These are phyloP conservation scores for Zosterops japonicus DNA, from an alignment of 2,113 vertebrate species.

Conservation along the genomic window DNA sequence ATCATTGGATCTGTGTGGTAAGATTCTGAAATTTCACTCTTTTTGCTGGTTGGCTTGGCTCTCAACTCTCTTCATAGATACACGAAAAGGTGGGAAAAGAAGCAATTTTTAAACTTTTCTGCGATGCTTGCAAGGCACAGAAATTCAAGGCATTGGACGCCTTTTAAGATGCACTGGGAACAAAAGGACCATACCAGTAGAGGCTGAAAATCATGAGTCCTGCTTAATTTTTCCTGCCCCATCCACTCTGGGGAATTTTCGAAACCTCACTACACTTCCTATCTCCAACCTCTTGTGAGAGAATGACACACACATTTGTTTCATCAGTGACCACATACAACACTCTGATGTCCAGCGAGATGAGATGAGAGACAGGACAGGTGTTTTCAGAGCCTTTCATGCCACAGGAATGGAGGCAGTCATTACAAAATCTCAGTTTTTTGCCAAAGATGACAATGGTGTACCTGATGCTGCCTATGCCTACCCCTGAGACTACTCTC, in stretches of 20 bases:
- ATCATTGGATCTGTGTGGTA: neutral
- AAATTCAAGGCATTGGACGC: neutral
- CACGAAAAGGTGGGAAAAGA: neutral
- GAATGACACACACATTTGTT: fast-evolving
- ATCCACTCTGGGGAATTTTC: neutral
- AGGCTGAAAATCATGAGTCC: neutral
- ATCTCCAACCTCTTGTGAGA: neutral
- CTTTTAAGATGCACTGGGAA: neutral
- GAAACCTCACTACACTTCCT: neutral
- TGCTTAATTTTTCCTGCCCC: neutral
- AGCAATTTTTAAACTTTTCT: neutral
- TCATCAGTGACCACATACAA: neutral
- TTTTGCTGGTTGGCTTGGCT: neutral
- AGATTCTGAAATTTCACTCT: neutral
- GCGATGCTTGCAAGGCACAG: neutral
- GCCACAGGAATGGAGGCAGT: neutral
- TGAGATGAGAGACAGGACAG: neutral
- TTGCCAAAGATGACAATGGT: neutral
- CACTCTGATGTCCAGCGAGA: fast-evolving
- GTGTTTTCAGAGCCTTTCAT: neutral
- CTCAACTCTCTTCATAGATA: neutral
- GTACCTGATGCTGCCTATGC: neutral
- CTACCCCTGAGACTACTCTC: neutral
- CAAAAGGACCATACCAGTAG: neutral
- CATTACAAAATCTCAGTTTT: neutral